A percentile compares a stretch with the other conserved stretches of the same genome.
These are phyloP conservation scores for Artemia sinica DNA, from an alignment of 2,888 invertebrate genomes.

Conservation along the genomic window DNA sequence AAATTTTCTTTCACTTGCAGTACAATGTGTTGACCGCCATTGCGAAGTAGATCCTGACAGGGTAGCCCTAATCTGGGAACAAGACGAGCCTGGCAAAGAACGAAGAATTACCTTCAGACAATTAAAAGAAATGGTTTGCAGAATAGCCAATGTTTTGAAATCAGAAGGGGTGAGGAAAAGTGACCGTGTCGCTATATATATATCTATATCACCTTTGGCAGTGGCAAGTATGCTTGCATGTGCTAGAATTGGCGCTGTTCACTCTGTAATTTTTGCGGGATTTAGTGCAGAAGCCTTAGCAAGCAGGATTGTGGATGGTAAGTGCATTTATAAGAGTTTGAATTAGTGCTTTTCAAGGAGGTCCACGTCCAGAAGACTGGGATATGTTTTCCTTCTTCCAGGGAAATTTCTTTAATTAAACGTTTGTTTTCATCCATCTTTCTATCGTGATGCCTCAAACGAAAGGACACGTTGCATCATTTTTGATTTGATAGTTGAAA, in stretches of 20 bases:
- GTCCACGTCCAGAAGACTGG: neutral
- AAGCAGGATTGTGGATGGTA: constrained; percentile 33
- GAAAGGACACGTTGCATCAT: no score
- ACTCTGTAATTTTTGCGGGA: constrained; percentile 38
- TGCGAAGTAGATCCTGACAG: constrained; percentile 18
- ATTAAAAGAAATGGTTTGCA: constrained; percentile 31
- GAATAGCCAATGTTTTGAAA: constrained; percentile 32
- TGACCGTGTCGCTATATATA: constrained; percentile 36
- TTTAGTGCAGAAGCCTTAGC: constrained; percentile 36
- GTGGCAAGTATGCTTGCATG: constrained; percentile 37
- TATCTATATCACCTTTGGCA: constrained; percentile 34
- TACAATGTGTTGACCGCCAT: constrained; percentile 22
- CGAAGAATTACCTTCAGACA: constrained; percentile 30
- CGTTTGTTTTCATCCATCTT: no score
- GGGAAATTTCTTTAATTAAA: no score
- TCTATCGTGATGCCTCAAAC: no score
- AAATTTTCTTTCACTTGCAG: neutral
- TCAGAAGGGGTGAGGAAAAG: constrained; percentile 33
- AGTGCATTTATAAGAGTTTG: neutral
- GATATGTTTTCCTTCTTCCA: neutral
- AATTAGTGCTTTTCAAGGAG: neutral
- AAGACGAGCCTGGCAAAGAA: constrained; percentile 34
- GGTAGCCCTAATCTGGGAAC: constrained; percentile 36
- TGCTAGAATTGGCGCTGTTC: constrained; percentile 36
- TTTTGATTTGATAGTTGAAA: no score